phyloP scores from a whole-genome alignment of 2,797 vertebrate genomes.

The Sparidentex hasta region DNA sequence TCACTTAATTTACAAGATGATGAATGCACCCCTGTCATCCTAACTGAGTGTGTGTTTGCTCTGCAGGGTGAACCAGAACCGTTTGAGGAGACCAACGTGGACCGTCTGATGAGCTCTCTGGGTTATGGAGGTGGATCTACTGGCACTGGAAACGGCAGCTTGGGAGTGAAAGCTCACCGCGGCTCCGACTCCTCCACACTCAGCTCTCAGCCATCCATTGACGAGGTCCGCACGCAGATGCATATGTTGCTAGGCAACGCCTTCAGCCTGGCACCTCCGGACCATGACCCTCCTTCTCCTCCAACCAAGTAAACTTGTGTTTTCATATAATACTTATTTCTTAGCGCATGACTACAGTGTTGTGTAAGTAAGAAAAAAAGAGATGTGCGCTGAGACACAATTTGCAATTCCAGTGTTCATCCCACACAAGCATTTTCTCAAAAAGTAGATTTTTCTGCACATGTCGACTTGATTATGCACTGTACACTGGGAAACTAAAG shows the following conservation, averaged over 20 bases:
- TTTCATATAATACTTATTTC: slow-evolving; percentile 21
- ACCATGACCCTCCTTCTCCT: slow-evolving; percentile 86
- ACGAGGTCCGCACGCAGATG: slow-evolving; percentile 98
- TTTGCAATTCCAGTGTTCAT: slow-evolving; percentile 49
- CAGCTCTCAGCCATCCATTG: slow-evolving; percentile 98
- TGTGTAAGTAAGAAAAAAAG: slow-evolving; percentile 35
- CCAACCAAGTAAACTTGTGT: slow-evolving; percentile 78
- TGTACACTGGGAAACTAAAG: not conserved
- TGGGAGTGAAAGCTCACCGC: slow-evolving; percentile 92
- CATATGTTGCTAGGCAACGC: slow-evolving; percentile 98
- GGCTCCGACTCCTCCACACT: slow-evolving; percentile 96
- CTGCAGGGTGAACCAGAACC: slow-evolving; percentile 93
- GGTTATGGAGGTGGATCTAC: slow-evolving; percentile 85
- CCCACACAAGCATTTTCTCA: slow-evolving; percentile 46
- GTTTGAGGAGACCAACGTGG: slow-evolving; percentile 96
- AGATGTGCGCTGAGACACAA: slow-evolving; percentile 28
- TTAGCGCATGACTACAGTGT: slow-evolving; percentile 28
- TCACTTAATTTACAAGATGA: not conserved
- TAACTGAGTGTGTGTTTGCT: slow-evolving; percentile 10
- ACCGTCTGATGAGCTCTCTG: slow-evolving; percentile 90
- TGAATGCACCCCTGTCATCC: not conserved
- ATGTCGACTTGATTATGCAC: not conserved
- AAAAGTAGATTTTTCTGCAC: slow-evolving; percentile 31
- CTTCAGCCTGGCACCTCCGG: slow-evolving; percentile 93
- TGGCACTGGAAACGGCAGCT: slow-evolving; percentile 78